Base-by-base conservation (phyloP, 1,140 invertebrate genomes). In the Apis florea region DNA sequence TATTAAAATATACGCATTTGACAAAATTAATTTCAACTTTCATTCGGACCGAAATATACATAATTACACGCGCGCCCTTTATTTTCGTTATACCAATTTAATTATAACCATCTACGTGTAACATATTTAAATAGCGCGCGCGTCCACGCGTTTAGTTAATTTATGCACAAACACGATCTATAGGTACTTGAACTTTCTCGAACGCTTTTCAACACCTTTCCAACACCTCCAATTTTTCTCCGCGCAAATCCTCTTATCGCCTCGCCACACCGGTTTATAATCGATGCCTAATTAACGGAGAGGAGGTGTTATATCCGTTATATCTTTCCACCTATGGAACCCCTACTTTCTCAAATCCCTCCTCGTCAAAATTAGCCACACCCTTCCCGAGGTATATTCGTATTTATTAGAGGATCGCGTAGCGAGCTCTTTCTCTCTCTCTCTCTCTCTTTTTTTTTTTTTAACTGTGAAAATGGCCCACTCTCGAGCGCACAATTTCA, bases 181-280 rank as follows among this genome's bases (percentile, higher is more conserved):
- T 40, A 70, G 13, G 51, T 49, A 19, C 15, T 24, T 0, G 5
- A 26, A 77, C 15, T 47, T 67, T 69, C 17, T 26, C 53, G 2
- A 0, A 15, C 40, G 21, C 54, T 47, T 79, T 53, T 31, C 15
- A 51, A 54, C 49, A 2, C 51, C n/a, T n/a, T 13, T 0, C 31
- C 31, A 31, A 31, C 66, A 13, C 12, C 2, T 40, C 21, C 10
- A 51, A 63, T 79, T 79, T 79, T 71, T 72, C 73, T 64, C 76
- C 67, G 66, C 49, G 47, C 40, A 72, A n/a, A 79, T 79, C 69
- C 77, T 79, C 69, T 79, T 79, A 72, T 79, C 69, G 49, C 19
- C 26, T 6, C 21, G 69, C 12, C 12, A 67, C 77, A 72, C 26
- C 53, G 77, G 49, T 79, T 79, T 79, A 79, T 53, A 79, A 31